Percentiles rank a stretch among this genome's conserved stretches.
These are phyloP conservation scores for Neria commutata DNA, from an alignment of 2,888 invertebrate species.

Conservation along the genomic window DNA sequence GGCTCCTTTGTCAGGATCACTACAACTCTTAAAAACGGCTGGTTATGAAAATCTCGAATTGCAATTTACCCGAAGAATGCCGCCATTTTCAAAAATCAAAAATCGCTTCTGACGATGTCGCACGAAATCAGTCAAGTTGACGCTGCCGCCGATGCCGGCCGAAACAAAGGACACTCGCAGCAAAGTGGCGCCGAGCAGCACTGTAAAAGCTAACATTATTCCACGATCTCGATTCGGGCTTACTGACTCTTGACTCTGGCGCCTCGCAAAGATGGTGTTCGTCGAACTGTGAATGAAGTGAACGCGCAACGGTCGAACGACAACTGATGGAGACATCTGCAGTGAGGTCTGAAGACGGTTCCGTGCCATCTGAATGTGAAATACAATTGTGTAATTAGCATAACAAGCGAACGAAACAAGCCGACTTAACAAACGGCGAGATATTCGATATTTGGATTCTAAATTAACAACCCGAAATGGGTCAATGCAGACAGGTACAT, in stretches of 20 bases:
- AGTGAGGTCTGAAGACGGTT: too few species aligned
- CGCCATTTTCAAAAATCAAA: slow-evolving; percentile 40
- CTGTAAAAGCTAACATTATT: neutral
- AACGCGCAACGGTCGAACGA: neutral
- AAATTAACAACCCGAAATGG: too few species aligned
- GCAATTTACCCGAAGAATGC: slow-evolving; percentile 40
- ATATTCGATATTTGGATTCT: too few species aligned
- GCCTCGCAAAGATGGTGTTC: neutral
- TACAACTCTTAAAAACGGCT: slow-evolving; percentile 1
- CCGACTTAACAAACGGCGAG: too few species aligned
- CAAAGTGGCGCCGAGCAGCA: neutral
- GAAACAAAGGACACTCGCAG: neutral
- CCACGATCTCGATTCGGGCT: neutral
- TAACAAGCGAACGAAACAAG: too few species aligned
- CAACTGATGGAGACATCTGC: slow-evolving; percentile 9
- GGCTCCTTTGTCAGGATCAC: neutral
- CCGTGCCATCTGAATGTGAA: too few species aligned
- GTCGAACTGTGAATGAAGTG: neutral
- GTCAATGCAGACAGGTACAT: too few species aligned
- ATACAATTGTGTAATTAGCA: too few species aligned
- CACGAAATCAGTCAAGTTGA: slow-evolving; percentile 34
- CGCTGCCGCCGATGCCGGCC: slow-evolving; percentile 17
- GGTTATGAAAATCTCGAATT: too few species aligned
- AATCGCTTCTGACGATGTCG: slow-evolving; percentile 36
- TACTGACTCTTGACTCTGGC: too few species aligned